A percentile compares a stretch with the other conserved stretches of the same genome.
These are phyloP conservation scores for Octodon degus DNA, from an alignment of 2,113 vertebrate genomes.

Conservation along the genomic window DNA sequence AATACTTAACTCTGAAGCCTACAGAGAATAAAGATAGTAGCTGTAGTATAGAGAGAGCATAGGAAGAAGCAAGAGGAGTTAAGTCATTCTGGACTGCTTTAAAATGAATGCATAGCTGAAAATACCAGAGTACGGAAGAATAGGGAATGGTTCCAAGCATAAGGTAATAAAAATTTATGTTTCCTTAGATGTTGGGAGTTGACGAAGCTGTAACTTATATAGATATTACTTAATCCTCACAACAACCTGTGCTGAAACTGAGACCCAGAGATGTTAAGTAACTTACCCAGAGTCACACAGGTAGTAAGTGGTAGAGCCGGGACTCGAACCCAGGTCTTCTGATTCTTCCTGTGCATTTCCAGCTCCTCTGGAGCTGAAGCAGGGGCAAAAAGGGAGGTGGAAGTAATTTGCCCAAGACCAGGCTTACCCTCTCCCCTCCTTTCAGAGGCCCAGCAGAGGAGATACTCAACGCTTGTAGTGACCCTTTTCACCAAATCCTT, in stretches of 20 bases:
- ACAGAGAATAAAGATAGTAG: conserved; percentile 40
- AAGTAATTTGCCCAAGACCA: conserved; percentile 75
- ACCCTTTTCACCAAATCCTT: conserved; percentile 54
- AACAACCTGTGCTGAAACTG: conserved; percentile 67
- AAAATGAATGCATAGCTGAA: conserved; percentile 45
- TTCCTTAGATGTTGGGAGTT: conserved; percentile 37
- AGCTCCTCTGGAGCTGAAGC: conserved; percentile 82
- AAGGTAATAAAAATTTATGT: background rate
- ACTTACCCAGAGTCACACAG: conserved; percentile 81
- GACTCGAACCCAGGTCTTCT: conserved; percentile 79
- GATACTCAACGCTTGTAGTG: conserved; percentile 1
- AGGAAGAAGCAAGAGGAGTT: conserved; percentile 13
- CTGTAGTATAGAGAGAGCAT: background rate
- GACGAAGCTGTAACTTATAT: conserved; percentile 46
- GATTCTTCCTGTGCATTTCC: conserved; percentile 78
- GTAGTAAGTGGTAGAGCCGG: conserved; percentile 79
- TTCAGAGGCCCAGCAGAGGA: conserved; percentile 60
- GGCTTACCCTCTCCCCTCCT: conserved; percentile 60
- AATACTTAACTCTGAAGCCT: conserved; percentile 60
- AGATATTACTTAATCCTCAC: conserved; percentile 41
- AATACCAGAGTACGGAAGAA: conserved; percentile 22
- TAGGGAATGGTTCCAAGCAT: background rate
- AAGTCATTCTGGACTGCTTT: conserved; percentile 32
- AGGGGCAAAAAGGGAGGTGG: conserved; percentile 81
- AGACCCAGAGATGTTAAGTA: conserved; percentile 70